Percentiles rank a stretch among this genome's conserved stretches.
Conservation (phyloP, 2,797 vertebrate species). For the Enteromius treurensis region DNA sequence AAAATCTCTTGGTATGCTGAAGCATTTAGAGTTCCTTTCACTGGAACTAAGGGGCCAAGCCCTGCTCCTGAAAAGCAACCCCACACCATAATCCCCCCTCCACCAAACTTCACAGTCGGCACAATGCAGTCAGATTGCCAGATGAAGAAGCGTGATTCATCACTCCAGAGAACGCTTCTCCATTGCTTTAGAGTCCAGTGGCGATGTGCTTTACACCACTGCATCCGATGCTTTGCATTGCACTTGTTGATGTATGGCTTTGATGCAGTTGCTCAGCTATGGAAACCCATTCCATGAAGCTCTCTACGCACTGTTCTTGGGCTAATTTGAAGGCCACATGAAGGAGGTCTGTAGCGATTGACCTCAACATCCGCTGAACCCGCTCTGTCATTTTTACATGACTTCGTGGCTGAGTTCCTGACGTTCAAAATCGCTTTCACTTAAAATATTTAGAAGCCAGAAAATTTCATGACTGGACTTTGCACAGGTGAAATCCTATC, state of each 20-base stretch:
- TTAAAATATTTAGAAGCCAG: too few species aligned
- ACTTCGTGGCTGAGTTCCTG: too few species aligned
- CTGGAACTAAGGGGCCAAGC: background rate
- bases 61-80: background rate
- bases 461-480: too few species aligned
- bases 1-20: too few species aligned
- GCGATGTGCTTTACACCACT: too few species aligned
- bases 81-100: background rate
- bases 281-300: too few species aligned
- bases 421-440: too few species aligned
- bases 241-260: too few species aligned
- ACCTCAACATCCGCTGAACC: background rate
- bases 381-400: background rate
- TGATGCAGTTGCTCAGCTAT: too few species aligned
- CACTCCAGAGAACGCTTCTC: background rate
- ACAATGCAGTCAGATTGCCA: background rate
- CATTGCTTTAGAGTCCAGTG: too few species aligned
- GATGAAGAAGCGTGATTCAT: background rate
- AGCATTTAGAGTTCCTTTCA: background rate
- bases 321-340: background rate
- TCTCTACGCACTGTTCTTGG: background rate
- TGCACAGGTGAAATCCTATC: too few species aligned
- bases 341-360: background rate
- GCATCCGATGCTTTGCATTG: too few species aligned
- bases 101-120: background rate